These are phyloP conservation scores for Eulithis testata DNA, from an alignment of 2,888 invertebrate species.

Conservation along the genomic window DNA sequence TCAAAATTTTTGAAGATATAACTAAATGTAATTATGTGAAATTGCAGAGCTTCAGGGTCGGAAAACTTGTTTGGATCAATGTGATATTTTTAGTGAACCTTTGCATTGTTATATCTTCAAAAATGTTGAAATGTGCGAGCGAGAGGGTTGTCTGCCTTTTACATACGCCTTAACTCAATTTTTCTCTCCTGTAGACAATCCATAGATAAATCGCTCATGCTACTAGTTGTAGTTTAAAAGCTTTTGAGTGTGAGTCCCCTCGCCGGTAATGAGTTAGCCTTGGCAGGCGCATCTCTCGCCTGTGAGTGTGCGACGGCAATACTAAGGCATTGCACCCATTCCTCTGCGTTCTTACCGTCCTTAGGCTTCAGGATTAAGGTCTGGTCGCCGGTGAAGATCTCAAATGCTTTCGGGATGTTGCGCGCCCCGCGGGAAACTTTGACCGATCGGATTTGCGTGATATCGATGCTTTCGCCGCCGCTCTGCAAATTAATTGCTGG, in stretches of 20 bases:
- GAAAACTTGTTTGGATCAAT: too few relatives aligned
- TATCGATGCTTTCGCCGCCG: slow-evolving; percentile 93
- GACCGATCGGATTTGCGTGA: slow-evolving; percentile 97
- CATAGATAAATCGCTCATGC: too few relatives aligned
- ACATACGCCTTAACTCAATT: too few relatives aligned
- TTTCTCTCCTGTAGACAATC: too few relatives aligned
- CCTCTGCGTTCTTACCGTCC: slow-evolving; percentile 96
- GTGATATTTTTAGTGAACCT: too few relatives aligned
- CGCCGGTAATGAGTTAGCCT: slow-evolving; percentile 80
- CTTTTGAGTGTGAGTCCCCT: slow-evolving; percentile 79
- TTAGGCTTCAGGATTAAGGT: slow-evolving; percentile 97
- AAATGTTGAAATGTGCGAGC: too few relatives aligned
- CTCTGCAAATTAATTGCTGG: slow-evolving; percentile 82
- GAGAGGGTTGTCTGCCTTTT: too few relatives aligned
- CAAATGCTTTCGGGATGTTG: slow-evolving; percentile 97
- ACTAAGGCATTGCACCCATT: slow-evolving; percentile 97
- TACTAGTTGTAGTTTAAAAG: slow-evolving; percentile 52
- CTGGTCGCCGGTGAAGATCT: slow-evolving; percentile 97
- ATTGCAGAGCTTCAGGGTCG: too few relatives aligned
- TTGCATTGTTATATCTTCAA: too few relatives aligned
- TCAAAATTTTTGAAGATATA: too few relatives aligned
- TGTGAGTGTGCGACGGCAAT: slow-evolving; percentile 96
- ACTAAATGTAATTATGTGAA: too few relatives aligned
- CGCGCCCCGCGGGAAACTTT: slow-evolving; percentile 95
- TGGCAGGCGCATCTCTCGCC: slow-evolving; percentile 83